Evolutionary conservation across 2,888 invertebrate species (phyloP).

Genomic region (Malthinus seriepunctatus): DNA sequence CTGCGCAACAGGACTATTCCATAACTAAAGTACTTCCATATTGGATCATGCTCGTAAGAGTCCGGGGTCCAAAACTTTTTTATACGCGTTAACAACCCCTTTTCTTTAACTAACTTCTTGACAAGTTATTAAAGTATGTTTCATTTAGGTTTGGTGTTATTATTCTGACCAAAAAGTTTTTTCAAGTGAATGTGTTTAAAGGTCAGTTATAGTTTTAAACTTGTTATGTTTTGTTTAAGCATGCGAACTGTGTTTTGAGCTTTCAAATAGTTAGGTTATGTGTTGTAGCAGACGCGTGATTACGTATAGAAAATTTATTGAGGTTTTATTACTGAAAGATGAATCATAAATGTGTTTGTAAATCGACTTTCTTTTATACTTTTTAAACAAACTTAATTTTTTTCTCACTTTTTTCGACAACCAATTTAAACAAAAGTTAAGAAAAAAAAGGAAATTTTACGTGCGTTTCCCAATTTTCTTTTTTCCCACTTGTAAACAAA

Average conservation of each 20-base stretch:
- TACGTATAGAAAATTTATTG: conserved; percentile 33
- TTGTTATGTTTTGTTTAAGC: conserved; percentile 35
- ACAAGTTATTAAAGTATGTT: conserved; percentile 45
- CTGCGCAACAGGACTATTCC: conserved; percentile 43
- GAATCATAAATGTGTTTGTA: conserved; percentile 33
- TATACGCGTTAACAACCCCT: conserved; percentile 47
- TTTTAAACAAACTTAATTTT: neutral
- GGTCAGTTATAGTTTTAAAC: conserved; percentile 38
- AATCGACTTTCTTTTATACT: conserved; percentile 14
- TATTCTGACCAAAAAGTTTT: conserved; percentile 28
- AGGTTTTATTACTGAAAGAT: conserved; percentile 29
- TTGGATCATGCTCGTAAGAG: conserved; percentile 50
- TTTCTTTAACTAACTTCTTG: conserved; percentile 46
- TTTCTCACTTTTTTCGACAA: neutral
- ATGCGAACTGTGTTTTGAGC: conserved; percentile 37
- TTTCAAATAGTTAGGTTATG: conserved; percentile 43
- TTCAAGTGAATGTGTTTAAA: conserved; percentile 28
- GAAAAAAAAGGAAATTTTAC: neutral
- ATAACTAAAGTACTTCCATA: conserved; percentile 45
- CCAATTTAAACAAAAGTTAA: neutral
- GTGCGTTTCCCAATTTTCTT: conserved; percentile 4
- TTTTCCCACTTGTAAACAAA: neutral
- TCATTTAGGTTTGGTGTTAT: conserved; percentile 33
- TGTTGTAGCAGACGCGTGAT: conserved; percentile 33
- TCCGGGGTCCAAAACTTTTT: conserved; percentile 49